These are phyloP conservation scores for Leptonema lineaticorne DNA, from an alignment of 1,140 invertebrate species.

Conservation along the genomic window DNA sequence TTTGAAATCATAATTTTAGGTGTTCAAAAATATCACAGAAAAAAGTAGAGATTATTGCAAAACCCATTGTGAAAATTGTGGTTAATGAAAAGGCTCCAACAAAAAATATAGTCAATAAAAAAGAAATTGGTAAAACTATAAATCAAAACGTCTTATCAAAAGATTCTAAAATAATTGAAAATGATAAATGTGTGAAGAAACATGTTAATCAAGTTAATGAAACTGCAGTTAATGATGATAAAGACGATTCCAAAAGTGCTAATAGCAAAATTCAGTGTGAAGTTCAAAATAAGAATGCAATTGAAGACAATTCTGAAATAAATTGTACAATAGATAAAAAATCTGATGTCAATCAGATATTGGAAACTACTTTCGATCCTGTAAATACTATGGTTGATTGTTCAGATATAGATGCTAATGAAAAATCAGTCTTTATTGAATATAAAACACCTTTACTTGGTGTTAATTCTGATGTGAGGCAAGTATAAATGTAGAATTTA, in stretches of 20 bases:
- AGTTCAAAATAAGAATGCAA: no score
- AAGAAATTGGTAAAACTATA: neutral
- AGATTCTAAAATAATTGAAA: neutral
- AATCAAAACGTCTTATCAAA: neutral
- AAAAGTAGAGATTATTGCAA: neutral
- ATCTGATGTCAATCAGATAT: no score
- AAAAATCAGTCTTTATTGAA: slow-evolving; percentile 1
- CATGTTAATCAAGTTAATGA: neutral
- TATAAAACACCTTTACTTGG: slow-evolving; percentile 31
- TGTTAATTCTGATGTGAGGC: slow-evolving; percentile 29
- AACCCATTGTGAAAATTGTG: neutral
- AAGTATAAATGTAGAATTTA: slow-evolving; percentile 5
- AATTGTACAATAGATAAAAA: no score
- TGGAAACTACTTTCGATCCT: no score
- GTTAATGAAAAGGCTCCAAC: neutral
- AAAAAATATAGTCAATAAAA: neutral
- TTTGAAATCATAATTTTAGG: neutral
- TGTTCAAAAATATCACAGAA: neutral
- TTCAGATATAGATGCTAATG: neutral
- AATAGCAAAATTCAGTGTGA: no score
- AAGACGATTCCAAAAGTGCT: no score
- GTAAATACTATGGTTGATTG: no score
- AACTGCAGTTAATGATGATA: no score
- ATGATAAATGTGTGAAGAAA: no score
- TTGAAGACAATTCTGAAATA: no score